Evolutionary conservation across 2,888 invertebrate species (phyloP).

Genomic region (Parelbella ahira): DNA sequence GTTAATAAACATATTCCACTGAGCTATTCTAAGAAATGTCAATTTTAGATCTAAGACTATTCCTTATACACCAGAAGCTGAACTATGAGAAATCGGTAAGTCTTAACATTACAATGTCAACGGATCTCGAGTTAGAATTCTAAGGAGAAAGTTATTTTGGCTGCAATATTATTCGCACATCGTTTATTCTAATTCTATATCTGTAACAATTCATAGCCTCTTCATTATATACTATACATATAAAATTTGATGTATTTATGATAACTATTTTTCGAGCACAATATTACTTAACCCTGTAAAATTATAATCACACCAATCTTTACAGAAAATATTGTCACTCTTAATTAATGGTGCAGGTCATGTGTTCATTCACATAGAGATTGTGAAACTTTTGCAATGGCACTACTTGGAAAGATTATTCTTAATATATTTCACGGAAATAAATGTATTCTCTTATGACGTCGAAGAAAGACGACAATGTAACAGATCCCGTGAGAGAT

Average conservation of each 20-base stretch:
- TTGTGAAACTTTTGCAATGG: background rate
- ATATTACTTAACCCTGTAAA: constrained; percentile 22
- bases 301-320: constrained; percentile 16
- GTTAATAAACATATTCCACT: no score
- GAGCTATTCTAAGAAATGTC: no score
- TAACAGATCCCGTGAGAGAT: background rate
- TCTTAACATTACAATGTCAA: background rate
- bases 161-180: constrained; percentile 17
- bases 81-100: constrained; percentile 1
- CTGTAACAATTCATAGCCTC: constrained; percentile 46
- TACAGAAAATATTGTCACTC: no score
- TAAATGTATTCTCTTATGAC: background rate
- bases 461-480: background rate
- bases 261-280: constrained; percentile 18
- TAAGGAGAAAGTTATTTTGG: constrained; percentile 19
- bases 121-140: constrained; percentile 2
- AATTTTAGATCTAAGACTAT: no score
- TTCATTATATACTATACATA: constrained; percentile 38
- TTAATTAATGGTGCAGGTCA: no score
- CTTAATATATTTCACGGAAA: no score
- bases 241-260: constrained; percentile 18
- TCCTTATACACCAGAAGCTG: background rate
- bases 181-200: constrained; percentile 31
- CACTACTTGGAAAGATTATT: no score
- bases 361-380: no score